These are phyloP conservation scores for Electrophaes corylata DNA, from an alignment of 2,888 invertebrate genomes.

Conservation along the genomic window DNA sequence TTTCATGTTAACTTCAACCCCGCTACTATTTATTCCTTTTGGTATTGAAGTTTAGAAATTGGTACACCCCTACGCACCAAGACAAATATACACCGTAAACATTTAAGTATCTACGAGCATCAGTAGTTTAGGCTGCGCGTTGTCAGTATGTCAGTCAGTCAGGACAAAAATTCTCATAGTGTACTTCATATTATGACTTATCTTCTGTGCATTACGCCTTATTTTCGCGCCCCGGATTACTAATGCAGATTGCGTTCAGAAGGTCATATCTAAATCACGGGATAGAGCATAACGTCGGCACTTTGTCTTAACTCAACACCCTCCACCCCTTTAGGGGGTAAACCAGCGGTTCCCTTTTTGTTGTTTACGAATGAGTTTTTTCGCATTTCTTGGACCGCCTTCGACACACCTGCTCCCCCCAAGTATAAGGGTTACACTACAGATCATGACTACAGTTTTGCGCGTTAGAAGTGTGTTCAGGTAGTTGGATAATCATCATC, in stretches of 20 bases:
- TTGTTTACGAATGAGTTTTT: constrained; percentile 81
- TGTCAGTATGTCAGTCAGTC: too few species aligned
- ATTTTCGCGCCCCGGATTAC: constrained; percentile 55
- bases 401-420: constrained; percentile 74
- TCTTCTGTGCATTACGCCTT: neutral
- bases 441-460: neutral
- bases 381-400: constrained; percentile 65
- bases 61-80: too few species aligned
- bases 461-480: neutral
- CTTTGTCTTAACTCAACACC: constrained; percentile 78
- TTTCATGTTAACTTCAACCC: too few species aligned
- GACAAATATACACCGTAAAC: too few species aligned
- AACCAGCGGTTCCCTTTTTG: constrained; percentile 70
- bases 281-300: constrained; percentile 72
- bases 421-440: constrained; percentile 37
- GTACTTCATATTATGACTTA: neutral
- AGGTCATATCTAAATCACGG: constrained; percentile 81
- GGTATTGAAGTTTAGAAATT: too few species aligned
- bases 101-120: too few species aligned
- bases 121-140: too few species aligned
- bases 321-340: constrained; percentile 50
- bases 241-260: constrained; percentile 78
- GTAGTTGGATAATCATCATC: too few species aligned
- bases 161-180: too few species aligned
- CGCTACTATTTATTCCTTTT: too few species aligned